A percentile compares a stretch with the other conserved stretches of the same genome.
Conservation (phyloP, 92 coral and sea anemone species). For the Porites lobata region DNA sequence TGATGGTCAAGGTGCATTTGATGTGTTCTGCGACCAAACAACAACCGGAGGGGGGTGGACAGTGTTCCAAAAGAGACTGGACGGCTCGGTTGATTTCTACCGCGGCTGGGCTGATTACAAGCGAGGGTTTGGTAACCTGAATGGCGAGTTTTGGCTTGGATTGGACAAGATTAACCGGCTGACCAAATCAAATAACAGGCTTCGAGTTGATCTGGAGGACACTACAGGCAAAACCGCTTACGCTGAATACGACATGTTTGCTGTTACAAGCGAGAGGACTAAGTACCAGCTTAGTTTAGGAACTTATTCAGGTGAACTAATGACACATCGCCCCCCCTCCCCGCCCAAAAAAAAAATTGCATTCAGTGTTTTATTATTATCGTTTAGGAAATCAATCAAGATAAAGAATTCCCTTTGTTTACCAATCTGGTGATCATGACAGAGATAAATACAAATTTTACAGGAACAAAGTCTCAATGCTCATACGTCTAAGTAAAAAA, state of each 20-base stretch:
- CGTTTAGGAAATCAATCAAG: no score
- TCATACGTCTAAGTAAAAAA: no score
- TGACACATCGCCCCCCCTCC: no score
- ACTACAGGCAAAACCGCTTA: constrained; percentile 43
- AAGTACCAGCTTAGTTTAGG: constrained; percentile 59
- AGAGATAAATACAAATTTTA: no score
- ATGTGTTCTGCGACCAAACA: constrained; percentile 82
- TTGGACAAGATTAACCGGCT: constrained; percentile 46
- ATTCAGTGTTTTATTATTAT: no score
- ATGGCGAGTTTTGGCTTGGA: constrained; percentile 59
- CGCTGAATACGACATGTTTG: constrained; percentile 55
- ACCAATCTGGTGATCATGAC: no score
- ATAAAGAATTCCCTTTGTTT: no score
- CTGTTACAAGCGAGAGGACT: constrained; percentile 36
- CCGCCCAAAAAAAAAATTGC: no score
- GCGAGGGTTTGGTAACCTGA: constrained; percentile 36
- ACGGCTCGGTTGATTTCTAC: constrained; percentile 73
- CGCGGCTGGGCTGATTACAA: constrained; percentile 70
- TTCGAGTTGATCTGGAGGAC: constrained; percentile 65
- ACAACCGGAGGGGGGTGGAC: constrained; percentile 91
- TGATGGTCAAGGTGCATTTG: constrained; percentile 55
- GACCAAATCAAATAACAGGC: constrained; percentile 35
- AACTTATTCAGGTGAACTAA: constrained; percentile 1
- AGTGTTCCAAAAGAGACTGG: constrained; percentile 77
- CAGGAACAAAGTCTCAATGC: no score